Evolutionary conservation across 2,797 vertebrate genomes (phyloP).

Genomic region (Eleutherodactylus coqui): DNA sequence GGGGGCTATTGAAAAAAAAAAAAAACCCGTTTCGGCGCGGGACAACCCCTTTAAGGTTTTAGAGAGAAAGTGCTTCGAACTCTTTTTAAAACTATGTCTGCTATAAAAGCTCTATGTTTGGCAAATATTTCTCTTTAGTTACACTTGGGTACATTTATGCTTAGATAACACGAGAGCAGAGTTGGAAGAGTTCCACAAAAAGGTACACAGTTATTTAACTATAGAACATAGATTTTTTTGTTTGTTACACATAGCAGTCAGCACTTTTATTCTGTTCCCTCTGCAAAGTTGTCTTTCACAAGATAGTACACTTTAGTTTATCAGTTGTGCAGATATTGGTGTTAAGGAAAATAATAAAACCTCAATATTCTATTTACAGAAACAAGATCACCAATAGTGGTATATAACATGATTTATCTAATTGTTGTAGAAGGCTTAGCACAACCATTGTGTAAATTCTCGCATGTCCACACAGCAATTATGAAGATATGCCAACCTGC

Average conservation of each 20-base stretch:
- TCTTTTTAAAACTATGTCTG: too few relatives aligned
- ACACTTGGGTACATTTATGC: too few relatives aligned
- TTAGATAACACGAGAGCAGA: too few relatives aligned
- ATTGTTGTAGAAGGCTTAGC: background rate
- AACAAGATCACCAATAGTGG: background rate
- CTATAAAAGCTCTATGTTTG: too few relatives aligned
- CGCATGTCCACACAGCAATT: background rate
- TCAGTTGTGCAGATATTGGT: background rate
- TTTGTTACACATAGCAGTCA: background rate
- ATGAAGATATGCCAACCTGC: background rate
- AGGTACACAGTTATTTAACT: too few relatives aligned
- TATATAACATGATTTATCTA: background rate
- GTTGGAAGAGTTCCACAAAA: too few relatives aligned
- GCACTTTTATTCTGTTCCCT: background rate
- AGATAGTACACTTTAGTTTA: background rate
- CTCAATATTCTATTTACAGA: background rate
- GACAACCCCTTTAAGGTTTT: too few relatives aligned
- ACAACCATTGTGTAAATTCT: background rate
- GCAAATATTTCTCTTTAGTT: too few relatives aligned
- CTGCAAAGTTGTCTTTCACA: background rate
- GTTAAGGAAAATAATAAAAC: background rate
- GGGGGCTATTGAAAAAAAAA: too few relatives aligned
- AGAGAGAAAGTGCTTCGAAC: too few relatives aligned
- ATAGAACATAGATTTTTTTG: too few relatives aligned
- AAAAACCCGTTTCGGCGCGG: too few relatives aligned